A percentile compares a stretch with the other conserved stretches of the same genome.
These are phyloP conservation scores for Papilio aristodemus DNA, from an alignment of 1,140 invertebrate genomes.

Conservation along the genomic window DNA sequence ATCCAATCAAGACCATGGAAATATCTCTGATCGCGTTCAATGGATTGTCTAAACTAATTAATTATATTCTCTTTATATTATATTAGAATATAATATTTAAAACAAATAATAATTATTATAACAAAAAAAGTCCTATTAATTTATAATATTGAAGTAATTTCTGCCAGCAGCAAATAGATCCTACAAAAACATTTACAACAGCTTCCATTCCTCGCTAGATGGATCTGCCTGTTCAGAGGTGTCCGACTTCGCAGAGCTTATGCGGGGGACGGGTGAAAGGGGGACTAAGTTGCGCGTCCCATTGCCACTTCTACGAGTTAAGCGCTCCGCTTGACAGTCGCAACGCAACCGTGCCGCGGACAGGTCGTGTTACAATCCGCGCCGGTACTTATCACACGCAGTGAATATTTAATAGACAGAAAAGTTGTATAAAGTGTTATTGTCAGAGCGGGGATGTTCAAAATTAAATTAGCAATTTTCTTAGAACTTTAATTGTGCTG, in stretches of 20 bases:
- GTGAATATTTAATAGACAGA: slow-evolving; percentile 72
- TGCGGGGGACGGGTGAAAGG: slow-evolving; percentile 49
- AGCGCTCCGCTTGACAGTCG: slow-evolving; percentile 69
- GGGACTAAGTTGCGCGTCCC: slow-evolving; percentile 62
- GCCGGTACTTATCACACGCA: slow-evolving; percentile 59
- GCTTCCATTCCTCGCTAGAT: slow-evolving; percentile 66
- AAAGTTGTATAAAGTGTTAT: slow-evolving; percentile 58
- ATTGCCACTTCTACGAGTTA: slow-evolving; percentile 67
- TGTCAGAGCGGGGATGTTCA: slow-evolving; percentile 49
- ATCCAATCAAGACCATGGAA: slow-evolving; percentile 85
- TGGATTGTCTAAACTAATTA: slow-evolving; percentile 87
- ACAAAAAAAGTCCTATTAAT: too few species aligned
- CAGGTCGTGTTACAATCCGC: slow-evolving; percentile 53
- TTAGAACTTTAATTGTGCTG: slow-evolving; percentile 45
- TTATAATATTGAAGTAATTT: too few species aligned
- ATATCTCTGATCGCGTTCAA: slow-evolving; percentile 85
- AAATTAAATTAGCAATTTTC: slow-evolving; percentile 37
- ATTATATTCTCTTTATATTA: too few species aligned
- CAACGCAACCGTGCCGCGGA: slow-evolving; percentile 66
- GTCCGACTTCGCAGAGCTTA: slow-evolving; percentile 54
- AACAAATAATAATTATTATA: too few species aligned
- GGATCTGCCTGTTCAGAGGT: slow-evolving; percentile 46
- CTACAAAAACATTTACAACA: slow-evolving; percentile 27
- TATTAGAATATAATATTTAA: too few species aligned
- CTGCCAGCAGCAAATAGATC: too few species aligned